Percentiles rank a stretch among this genome's conserved stretches.
These are phyloP conservation scores for Megastigmus dorsalis DNA, from an alignment of 2,888 invertebrate genomes.

Conservation along the genomic window DNA sequence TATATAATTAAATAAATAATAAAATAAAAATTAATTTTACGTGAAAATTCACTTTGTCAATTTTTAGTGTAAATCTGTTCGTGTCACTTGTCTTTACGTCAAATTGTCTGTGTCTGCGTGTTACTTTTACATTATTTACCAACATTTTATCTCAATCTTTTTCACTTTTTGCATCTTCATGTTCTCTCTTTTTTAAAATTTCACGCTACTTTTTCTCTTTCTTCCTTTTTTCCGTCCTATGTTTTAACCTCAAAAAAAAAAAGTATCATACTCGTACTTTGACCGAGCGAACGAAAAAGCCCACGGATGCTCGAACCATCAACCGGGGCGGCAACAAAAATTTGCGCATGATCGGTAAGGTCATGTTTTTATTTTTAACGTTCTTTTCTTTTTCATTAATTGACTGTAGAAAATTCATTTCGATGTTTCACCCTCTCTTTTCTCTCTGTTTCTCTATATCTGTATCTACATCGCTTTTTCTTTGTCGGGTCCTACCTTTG, in stretches of 20 bases:
- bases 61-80: not conserved
- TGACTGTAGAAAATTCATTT: not conserved
- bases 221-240: not conserved
- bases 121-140: constrained; percentile 45
- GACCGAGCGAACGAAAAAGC: constrained; percentile 65
- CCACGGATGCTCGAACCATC: constrained; percentile 25
- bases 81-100: constrained; percentile 21
- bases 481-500: not conserved
- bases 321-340: constrained; percentile 23
- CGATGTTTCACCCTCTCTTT: constrained; percentile 26
- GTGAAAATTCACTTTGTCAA: constrained; percentile 21
- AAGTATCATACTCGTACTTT: constrained; percentile 59
- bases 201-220: constrained; percentile 20
- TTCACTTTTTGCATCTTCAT: constrained; percentile 42
- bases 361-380: constrained; percentile 26
- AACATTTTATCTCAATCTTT: constrained; percentile 54
- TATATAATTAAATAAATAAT: too few relatives aligned
- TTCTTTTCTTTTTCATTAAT: constrained; percentile 29
- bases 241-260: constrained; percentile 12
- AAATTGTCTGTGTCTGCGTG: constrained; percentile 29
- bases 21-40: too few relatives aligned
- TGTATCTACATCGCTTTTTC: constrained; percentile 15
- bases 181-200: constrained; percentile 29
- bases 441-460: constrained; percentile 14
- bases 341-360: constrained; percentile 50